Evolutionary conservation across 2,888 invertebrate genomes (phyloP).

Genomic region (Margaritifera margaritifera): DNA sequence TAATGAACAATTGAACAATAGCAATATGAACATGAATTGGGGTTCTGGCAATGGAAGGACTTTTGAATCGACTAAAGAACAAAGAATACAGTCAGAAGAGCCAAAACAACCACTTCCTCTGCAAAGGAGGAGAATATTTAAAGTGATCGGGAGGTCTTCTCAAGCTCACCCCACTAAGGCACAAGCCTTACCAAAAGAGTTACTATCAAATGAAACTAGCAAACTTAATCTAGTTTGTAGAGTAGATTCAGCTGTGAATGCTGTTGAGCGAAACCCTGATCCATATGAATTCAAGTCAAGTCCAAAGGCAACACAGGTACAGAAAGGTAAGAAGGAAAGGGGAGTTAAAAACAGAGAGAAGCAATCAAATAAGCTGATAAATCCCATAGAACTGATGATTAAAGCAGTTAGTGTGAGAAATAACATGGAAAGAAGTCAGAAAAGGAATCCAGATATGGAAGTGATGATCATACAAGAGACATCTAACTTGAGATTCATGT

Average conservation of each 20-base stretch:
- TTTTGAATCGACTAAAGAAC: too few species aligned
- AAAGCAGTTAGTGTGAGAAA: conserved; percentile 1
- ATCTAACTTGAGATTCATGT: too few species aligned
- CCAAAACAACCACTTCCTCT: conserved; percentile 3
- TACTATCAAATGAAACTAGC: conserved; percentile 1
- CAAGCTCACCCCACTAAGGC: background rate
- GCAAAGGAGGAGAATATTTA: conserved; percentile 34
- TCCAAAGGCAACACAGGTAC: conserved; percentile 39
- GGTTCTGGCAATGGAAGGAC: too few species aligned
- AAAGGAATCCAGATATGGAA: background rate
- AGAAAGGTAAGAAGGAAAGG: conserved; percentile 17
- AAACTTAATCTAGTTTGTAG: background rate
- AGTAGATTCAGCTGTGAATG: background rate
- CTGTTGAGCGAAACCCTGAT: conserved; percentile 29
- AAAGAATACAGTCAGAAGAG: too few species aligned
- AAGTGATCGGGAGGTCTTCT: conserved; percentile 1
- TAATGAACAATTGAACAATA: too few species aligned
- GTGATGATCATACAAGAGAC: background rate
- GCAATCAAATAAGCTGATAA: conserved; percentile 8
- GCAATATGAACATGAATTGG: too few species aligned
- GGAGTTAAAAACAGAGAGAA: conserved; percentile 11
- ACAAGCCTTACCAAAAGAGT: background rate
- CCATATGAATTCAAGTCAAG: conserved; percentile 61
- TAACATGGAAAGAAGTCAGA: background rate
- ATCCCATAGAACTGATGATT: background rate